Percentiles rank a stretch among this genome's conserved stretches.
Evolutionary conservation across 1,140 invertebrate genomes (phyloP).

Genomic region (Leptinotarsa undecemlineata): DNA sequence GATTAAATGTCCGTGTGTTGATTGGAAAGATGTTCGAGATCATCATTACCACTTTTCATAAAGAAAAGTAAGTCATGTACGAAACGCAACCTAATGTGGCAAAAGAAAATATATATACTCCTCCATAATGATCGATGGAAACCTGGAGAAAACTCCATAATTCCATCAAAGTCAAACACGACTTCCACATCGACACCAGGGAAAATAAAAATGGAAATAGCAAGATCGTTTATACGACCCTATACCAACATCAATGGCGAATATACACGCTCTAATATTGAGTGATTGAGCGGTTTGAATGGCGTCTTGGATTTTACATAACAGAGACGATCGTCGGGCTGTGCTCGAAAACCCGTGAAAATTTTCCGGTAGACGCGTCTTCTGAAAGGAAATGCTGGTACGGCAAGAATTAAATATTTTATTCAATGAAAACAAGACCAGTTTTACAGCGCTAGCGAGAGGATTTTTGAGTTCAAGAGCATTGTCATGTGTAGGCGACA

Average conservation of each 20-base stretch:
- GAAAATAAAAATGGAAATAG: constrained; percentile 13
- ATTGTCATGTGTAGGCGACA: background rate
- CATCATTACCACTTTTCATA: too few species aligned
- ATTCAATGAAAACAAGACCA: background rate
- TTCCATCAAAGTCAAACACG: constrained; percentile 3
- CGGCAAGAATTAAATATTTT: background rate
- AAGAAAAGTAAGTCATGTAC: too few species aligned
- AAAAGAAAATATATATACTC: background rate
- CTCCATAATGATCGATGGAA: constrained; percentile 4
- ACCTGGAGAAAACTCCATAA: background rate
- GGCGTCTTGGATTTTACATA: background rate
- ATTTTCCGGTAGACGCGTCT: background rate
- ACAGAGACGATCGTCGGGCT: background rate
- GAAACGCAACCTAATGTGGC: background rate
- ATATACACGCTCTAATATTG: constrained; percentile 1
- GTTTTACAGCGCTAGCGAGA: background rate
- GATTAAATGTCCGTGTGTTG: too few species aligned
- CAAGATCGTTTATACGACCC: constrained; percentile 7
- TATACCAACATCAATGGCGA: constrained; percentile 2
- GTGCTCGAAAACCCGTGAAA: background rate
- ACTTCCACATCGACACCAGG: constrained; percentile 10
- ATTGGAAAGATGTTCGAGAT: too few species aligned
- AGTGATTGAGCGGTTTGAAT: constrained; percentile 12
- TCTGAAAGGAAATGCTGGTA: background rate
- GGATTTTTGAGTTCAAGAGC: background rate